Evolutionary conservation across 2,797 vertebrate genomes (phyloP).

Genomic region (Pantherophis alleghaniensis): DNA sequence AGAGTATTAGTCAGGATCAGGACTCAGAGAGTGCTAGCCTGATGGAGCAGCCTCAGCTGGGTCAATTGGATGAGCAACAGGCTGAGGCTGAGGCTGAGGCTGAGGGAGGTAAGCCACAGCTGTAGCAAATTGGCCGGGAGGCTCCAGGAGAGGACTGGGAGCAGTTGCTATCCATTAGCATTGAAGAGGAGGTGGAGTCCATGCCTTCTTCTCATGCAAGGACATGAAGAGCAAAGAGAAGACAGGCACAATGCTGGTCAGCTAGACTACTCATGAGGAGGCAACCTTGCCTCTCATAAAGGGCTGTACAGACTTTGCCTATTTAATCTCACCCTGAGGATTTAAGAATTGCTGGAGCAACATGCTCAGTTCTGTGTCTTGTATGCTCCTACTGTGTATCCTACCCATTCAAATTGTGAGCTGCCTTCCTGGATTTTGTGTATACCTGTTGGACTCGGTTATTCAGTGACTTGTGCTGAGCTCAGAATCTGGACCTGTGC

Average conservation of each 20-base stretch:
- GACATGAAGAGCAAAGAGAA: neutral
- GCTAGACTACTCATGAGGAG: neutral
- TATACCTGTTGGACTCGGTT: neutral
- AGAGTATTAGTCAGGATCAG: neutral
- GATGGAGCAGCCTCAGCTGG: neutral
- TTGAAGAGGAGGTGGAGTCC: neutral
- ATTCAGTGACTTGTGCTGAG: neutral
- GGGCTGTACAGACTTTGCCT: neutral
- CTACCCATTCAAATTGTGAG: neutral
- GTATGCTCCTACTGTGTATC: neutral
- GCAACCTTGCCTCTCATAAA: too few species aligned
- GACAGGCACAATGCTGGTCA: neutral
- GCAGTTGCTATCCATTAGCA: neutral
- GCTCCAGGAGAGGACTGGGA: neutral
- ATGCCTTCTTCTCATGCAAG: neutral
- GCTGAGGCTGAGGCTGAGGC: neutral
- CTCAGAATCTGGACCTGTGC: neutral
- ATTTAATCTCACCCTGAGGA: neutral
- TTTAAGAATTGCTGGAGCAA: neutral
- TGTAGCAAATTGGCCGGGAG: neutral
- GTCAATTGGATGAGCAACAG: neutral
- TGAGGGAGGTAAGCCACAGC: neutral
- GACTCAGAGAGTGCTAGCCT: neutral
- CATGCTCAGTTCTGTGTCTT: neutral
- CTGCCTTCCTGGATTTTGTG: neutral